Base-by-base conservation (phyloP, 2,888 invertebrate species). In the Brachypalpus laphriformis region DNA sequence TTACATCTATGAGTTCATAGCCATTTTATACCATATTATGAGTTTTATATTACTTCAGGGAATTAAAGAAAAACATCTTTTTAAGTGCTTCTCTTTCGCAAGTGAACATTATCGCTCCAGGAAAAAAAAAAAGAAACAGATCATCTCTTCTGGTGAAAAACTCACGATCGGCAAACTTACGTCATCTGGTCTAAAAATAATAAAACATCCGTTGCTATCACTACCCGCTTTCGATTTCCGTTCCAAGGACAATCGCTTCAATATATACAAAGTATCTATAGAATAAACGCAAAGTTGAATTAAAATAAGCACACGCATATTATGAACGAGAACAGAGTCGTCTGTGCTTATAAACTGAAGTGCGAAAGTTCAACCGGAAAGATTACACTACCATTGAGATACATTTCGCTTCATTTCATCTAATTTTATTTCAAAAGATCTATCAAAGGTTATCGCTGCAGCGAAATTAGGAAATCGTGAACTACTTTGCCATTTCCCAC, bases 301-400 rank as follows among this genome's bases (percentile, higher is more conserved):
- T 22, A 47, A 59, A 71, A 57, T 16, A 47, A 59, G 59, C 59
- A 57, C 47, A 71, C 59, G 47, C 59, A 71, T 59, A 25, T 49
- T 61, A 28, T 57, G 28, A 34, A 34, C 18, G 71, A 20, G 49
- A 42, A 54, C 22, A 54, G 14, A 56, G 8, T 34, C 42, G 61
- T 74, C 54, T 65, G 54, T 74, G 34, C 51, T 37, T 9, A 47
- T 25, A 16, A 54, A 22, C 11, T 31, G 25, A 42, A 57, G 75
- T 75, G 57, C 76, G 47, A 66, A 68, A 76, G 76, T 76, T 76
- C 76, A 76, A 42, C 66, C 68, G 68, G 76, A 68, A 59, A 76
- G 76, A 76, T 76, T 59, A 76, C 57, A 59, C 49, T 40, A 20
- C 34, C n/a, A 34, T 40, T 47, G 14, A 59, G 49, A 49, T 57